Base-by-base conservation (phyloP, 2,888 invertebrate genomes). In the Tiliacea aurago region DNA sequence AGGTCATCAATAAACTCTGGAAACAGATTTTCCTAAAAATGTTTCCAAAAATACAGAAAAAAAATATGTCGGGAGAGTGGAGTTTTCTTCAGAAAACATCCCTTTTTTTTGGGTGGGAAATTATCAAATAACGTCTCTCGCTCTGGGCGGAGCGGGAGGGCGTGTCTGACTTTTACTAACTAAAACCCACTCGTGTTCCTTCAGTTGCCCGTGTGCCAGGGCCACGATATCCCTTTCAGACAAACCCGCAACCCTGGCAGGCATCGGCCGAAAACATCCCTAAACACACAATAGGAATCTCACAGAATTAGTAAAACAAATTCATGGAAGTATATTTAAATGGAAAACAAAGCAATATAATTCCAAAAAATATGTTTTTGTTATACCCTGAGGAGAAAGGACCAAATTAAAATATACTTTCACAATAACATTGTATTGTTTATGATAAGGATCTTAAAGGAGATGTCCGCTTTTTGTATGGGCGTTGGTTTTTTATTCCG, bases 1-100 rank as follows among this genome's bases (percentile, higher is more conserved):
- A 76, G 43, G 49, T 74, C 70, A 51, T 69, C n/a, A 37, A 58
- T 43, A 23, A 45, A 49, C 15, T n/a, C 10, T 10, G 13, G n/a
- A 33, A 56, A 33, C 41, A 3, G 13, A 6, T 33, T 41, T 47
- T 33, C 5, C 2, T 66, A 43, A 37, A 37, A 37, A 11, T n/a
- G 4, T 10, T 33, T 28, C n/a, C 15, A 18, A 20, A 28, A 43
- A 59, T 7, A 43, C 23, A 20, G 15, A 71, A 41, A 28, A n/a
- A 9, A 23, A 28, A 28, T 11, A 47, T n/a, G 2, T 41, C 5
- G 2, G 7, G 7, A 28, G 0, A 9, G 2, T 28, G 37, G 23
- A 56, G 9, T 47, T 43, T n/a, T 43, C n/a, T 41, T 13, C 2
- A 33, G n/a, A 59, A 67, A 77, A 23, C 10, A 9, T 43, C 5